Conservation (phyloP, 2,888 invertebrate species). For the Acrobasis consociella region DNA sequence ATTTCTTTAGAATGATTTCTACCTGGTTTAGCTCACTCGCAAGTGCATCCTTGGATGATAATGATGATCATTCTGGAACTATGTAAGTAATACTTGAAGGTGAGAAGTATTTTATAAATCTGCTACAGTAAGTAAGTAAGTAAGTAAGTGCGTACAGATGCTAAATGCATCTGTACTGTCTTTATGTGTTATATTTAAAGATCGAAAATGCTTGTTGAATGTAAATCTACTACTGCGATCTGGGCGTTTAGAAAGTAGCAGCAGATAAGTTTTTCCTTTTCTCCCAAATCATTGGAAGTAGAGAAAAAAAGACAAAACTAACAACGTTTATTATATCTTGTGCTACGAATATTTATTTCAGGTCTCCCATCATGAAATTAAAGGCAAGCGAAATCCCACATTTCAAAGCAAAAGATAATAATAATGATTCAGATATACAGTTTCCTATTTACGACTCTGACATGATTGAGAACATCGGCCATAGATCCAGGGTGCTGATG, state of each 20-base stretch:
- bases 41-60: slow-evolving; percentile 33
- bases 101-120: not conserved
- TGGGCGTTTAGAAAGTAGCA: no score
- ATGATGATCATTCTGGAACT: slow-evolving; percentile 21
- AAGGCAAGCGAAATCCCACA: not conserved
- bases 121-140: no score
- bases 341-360: slow-evolving; percentile 22
- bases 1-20: slow-evolving; percentile 49
- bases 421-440: slow-evolving; percentile 24
- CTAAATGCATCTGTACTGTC: no score
- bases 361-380: slow-evolving; percentile 26
- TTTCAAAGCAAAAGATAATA: not conserved
- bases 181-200: no score
- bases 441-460: slow-evolving; percentile 52
- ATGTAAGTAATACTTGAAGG: slow-evolving; percentile 8
- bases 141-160: no score
- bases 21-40: slow-evolving; percentile 54
- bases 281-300: no score
- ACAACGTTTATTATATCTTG: no score
- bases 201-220: no score
- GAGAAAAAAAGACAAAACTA: no score
- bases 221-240: no score
- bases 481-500: slow-evolving; percentile 58
- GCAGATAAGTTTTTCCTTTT: no score
- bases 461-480: slow-evolving; percentile 56